Conservation (phyloP, 1,140 invertebrate species). For the Forficula auricularia region DNA sequence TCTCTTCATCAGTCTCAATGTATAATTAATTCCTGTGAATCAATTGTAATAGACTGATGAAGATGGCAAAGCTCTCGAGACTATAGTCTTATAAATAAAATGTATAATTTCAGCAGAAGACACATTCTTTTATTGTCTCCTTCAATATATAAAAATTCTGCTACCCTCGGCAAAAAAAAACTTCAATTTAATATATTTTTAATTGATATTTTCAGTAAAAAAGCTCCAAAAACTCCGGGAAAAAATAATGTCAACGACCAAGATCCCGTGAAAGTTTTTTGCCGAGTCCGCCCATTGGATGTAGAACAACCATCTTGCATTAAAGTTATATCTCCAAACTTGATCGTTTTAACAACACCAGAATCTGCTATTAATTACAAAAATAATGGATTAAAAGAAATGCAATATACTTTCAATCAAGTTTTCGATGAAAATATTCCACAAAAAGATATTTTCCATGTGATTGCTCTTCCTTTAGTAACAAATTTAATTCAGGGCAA, state of each 20-base stretch:
- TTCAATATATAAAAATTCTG: too few relatives aligned
- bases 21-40: too few relatives aligned
- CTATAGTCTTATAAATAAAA: too few relatives aligned
- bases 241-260: conserved; percentile 1
- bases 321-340: conserved; percentile 47
- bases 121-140: too few relatives aligned
- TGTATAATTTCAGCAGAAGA: too few relatives aligned
- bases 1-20: too few relatives aligned
- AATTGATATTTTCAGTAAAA: too few relatives aligned
- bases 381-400: conserved; percentile 41
- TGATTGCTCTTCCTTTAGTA: conserved; percentile 71
- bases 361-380: conserved; percentile 41
- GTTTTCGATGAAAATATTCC: conserved; percentile 61
- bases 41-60: too few relatives aligned
- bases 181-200: too few relatives aligned
- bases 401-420: conserved; percentile 59
- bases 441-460: conserved; percentile 74
- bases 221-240: conserved; percentile 3
- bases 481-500: conserved; percentile 59
- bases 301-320: conserved; percentile 46
- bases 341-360: conserved; percentile 46
- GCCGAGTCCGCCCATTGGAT: conserved; percentile 54
- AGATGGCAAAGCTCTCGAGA: too few relatives aligned
- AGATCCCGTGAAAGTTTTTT: conserved; percentile 72
- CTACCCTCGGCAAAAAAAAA: too few relatives aligned